Evolutionary conservation across 2,888 invertebrate species (phyloP).

Genomic region (Nomada fucata): DNA sequence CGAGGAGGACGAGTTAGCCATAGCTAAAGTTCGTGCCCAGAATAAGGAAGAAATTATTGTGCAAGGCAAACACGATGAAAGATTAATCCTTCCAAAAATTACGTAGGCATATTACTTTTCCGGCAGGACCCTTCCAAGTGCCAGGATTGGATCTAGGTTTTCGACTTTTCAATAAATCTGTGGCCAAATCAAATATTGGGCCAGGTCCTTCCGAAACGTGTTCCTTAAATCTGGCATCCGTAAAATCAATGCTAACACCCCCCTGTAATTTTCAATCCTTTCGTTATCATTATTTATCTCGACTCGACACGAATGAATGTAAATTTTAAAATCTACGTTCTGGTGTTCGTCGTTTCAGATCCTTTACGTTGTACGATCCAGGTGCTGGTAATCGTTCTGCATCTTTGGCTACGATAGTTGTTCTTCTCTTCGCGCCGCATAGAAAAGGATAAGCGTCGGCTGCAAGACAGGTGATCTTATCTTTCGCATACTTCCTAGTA

Average conservation of each 20-base stretch:
- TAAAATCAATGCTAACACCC: constrained; percentile 73
- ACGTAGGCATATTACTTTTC: constrained; percentile 58
- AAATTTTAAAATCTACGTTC: constrained; percentile 67
- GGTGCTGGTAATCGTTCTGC: constrained; percentile 65
- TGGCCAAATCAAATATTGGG: constrained; percentile 46
- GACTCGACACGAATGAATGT: too few relatives aligned
- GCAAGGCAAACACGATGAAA: not conserved
- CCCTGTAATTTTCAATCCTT: constrained; percentile 65
- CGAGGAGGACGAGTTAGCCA: constrained; percentile 56
- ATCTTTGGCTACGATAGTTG: constrained; percentile 58
- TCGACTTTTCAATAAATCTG: constrained; percentile 21
- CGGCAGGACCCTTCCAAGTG: constrained; percentile 63
- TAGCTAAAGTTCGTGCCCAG: constrained; percentile 37
- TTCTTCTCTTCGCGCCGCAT: constrained; percentile 62
- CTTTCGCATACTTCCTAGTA: too few relatives aligned
- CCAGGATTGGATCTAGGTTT: constrained; percentile 57
- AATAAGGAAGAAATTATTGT: not conserved
- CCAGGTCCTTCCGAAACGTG: constrained; percentile 56
- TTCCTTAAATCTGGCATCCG: constrained; percentile 65
- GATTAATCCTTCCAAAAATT: not conserved
- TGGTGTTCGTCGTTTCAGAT: constrained; percentile 65
- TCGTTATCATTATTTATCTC: not conserved
- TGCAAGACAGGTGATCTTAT: not conserved
- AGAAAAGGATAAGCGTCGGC: constrained; percentile 64
- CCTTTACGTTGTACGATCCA: constrained; percentile 59